Percentiles rank a stretch among this genome's conserved stretches.
phyloP scores from a whole-genome alignment of 2,888 invertebrate species.

The Cremastinae sp. region DNA sequence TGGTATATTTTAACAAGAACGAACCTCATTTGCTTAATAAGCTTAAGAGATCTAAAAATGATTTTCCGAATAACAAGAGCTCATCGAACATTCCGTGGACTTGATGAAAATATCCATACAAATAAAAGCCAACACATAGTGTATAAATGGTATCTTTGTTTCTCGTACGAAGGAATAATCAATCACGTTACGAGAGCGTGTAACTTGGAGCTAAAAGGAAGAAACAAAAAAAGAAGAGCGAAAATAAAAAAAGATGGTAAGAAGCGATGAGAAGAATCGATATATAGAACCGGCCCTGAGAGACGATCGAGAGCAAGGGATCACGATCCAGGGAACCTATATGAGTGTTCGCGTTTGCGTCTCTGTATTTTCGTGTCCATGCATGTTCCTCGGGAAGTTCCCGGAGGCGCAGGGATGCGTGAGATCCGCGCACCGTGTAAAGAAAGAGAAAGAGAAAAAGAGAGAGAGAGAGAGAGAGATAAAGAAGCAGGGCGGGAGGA shows the following conservation, averaged over 20 bases:
- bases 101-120: not conserved
- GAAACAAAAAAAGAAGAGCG: not conserved
- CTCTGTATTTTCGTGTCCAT: not conserved
- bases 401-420: constrained; percentile 47
- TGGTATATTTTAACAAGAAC: no score
- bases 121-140: not conserved
- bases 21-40: no score
- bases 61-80: no score
- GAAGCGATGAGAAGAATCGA: constrained; percentile 51
- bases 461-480: constrained; percentile 18
- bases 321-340: constrained; percentile 34
- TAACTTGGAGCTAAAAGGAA: constrained; percentile 25
- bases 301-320: constrained; percentile 44
- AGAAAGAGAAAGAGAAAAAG: constrained; percentile 6
- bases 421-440: constrained; percentile 24
- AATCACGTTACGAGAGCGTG: constrained; percentile 37
- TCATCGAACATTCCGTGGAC: no score
- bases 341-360: constrained; percentile 14
- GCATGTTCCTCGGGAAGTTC: constrained; percentile 48
- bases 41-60: no score
- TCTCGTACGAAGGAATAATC: constrained; percentile 23
- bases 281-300: constrained; percentile 58
- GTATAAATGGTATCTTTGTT: constrained; percentile 5
- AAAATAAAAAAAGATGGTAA: constrained; percentile 15
- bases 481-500: constrained; percentile 33